phyloP scores from a whole-genome alignment of 2,113 vertebrate genomes.

The Ursus arctos region DNA sequence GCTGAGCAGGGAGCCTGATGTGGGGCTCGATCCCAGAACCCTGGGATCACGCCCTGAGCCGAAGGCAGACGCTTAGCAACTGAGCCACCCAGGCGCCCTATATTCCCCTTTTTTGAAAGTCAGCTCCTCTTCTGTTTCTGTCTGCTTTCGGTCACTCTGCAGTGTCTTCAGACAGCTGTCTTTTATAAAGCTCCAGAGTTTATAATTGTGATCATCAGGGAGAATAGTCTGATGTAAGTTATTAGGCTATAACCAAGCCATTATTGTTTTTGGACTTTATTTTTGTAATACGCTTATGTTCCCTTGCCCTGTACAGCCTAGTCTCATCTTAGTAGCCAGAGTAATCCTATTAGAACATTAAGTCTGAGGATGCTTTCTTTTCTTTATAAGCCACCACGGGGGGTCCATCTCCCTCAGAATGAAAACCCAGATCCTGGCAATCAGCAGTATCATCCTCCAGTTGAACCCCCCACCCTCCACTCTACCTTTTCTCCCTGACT shows the following conservation, averaged over 20 bases:
- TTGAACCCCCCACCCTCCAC: fast-evolving
- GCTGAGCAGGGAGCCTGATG: no score
- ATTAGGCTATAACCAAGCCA: not conserved
- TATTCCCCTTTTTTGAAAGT: not conserved
- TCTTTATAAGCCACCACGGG: not conserved
- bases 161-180: not conserved
- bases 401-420: not conserved
- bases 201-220: not conserved
- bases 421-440: not conserved
- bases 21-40: no score
- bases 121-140: not conserved
- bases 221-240: not conserved
- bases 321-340: not conserved
- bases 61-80: no score
- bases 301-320: not conserved
- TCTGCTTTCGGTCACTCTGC: not conserved
- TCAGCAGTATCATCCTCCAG: not conserved
- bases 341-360: not conserved
- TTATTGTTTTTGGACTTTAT: not conserved
- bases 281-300: not conserved
- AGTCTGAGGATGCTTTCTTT: not conserved
- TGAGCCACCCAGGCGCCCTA: no score
- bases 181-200: not conserved
- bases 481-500: not conserved
- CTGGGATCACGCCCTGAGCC: no score